These are phyloP conservation scores for Aporophyla nigra DNA, from an alignment of 2,888 invertebrate species.

Conservation along the genomic window DNA sequence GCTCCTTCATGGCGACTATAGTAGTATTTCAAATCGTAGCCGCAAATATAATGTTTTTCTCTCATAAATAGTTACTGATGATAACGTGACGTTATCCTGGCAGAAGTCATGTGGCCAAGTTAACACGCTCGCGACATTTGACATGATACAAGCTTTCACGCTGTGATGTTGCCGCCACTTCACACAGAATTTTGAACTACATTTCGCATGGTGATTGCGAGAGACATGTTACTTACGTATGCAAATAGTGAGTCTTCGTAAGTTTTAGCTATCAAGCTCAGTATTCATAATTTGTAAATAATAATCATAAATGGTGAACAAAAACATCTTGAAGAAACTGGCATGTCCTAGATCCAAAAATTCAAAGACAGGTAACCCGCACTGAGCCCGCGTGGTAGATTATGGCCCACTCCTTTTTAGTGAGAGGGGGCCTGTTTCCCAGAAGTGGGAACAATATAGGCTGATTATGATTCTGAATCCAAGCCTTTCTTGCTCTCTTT, in stretches of 20 bases:
- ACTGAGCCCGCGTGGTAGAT: too few relatives aligned
- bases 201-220: not conserved
- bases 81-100: constrained; percentile 5
- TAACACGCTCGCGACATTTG: constrained; percentile 49
- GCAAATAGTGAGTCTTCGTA: not conserved
- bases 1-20: not conserved
- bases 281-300: too few relatives aligned
- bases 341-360: too few relatives aligned
- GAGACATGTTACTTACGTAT: not conserved
- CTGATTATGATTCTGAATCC: too few relatives aligned
- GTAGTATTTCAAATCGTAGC: not conserved
- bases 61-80: not conserved
- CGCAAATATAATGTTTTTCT: not conserved
- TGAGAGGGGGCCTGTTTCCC: too few relatives aligned
- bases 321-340: too few relatives aligned
- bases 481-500: not conserved
- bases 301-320: too few relatives aligned
- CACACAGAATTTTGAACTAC: constrained; percentile 44
- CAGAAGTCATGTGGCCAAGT: constrained; percentile 30
- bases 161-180: constrained; percentile 22
- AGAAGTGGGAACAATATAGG: too few relatives aligned
- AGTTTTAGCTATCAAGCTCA: not conserved
- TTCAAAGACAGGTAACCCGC: too few relatives aligned
- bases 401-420: too few relatives aligned
- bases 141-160: constrained; percentile 47